These are phyloP conservation scores for Unio pictorum DNA, from an alignment of 2,888 invertebrate genomes.

Conservation along the genomic window DNA sequence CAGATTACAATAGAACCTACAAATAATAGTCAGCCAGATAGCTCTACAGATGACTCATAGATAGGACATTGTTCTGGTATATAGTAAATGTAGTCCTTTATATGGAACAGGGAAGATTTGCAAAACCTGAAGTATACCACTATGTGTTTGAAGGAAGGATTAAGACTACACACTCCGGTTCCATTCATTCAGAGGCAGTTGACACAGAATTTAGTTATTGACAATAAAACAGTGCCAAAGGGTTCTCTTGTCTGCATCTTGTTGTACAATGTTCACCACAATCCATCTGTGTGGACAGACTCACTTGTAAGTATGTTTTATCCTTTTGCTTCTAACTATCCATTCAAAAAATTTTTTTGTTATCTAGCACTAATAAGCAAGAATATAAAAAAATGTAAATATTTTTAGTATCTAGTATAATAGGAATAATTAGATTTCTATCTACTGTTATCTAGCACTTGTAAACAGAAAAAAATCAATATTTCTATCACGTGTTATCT, in stretches of 20 bases:
- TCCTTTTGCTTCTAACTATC: neutral
- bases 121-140: constrained; percentile 46
- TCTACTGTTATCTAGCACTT: too few relatives aligned
- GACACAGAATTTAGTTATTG: constrained; percentile 38
- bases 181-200: constrained; percentile 48
- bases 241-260: constrained; percentile 36
- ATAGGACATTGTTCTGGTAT: too few relatives aligned
- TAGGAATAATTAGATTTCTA: too few relatives aligned
- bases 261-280: constrained; percentile 51
- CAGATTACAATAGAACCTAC: too few relatives aligned
- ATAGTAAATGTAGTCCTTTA: neutral
- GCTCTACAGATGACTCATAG: too few relatives aligned
- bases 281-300: constrained; percentile 47
- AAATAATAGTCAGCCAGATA: too few relatives aligned
- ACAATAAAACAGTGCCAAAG: constrained; percentile 38
- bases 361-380: too few relatives aligned
- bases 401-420: too few relatives aligned
- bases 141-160: constrained; percentile 55
- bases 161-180: constrained; percentile 50
- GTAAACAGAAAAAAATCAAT: too few relatives aligned
- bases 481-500: too few relatives aligned
- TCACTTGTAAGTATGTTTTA: constrained; percentile 12
- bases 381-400: too few relatives aligned
- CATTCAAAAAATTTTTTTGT: too few relatives aligned
- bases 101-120: constrained; percentile 52